Percentiles rank a stretch among this genome's conserved stretches.
These are phyloP conservation scores for Okapia johnstoni DNA, from an alignment of 2,113 vertebrate genomes.

Conservation along the genomic window DNA sequence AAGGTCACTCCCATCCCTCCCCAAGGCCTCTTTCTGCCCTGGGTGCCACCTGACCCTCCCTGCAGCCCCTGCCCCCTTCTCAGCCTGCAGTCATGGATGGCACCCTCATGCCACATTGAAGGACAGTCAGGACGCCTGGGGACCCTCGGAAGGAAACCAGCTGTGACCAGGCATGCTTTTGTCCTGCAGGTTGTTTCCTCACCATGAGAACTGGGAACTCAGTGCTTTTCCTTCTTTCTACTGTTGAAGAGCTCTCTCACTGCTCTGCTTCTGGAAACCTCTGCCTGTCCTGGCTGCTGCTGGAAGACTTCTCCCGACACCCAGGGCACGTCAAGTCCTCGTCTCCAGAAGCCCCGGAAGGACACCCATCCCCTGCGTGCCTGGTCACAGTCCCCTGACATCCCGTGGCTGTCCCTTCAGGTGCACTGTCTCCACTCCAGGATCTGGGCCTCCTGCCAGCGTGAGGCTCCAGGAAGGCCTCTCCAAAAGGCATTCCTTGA, in stretches of 20 bases:
- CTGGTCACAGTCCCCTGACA: too few relatives aligned
- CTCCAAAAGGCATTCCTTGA: not conserved
- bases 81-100: not conserved
- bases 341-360: not conserved
- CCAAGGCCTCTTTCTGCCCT: not conserved
- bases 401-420: too few relatives aligned
- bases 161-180: not conserved
- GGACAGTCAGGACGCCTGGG: not conserved
- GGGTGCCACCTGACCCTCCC: not conserved
- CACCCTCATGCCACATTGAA: fast-evolving
- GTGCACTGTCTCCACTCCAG: not conserved
- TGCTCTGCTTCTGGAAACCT: not conserved
- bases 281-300: not conserved
- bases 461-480: not conserved
- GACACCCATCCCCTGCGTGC: not conserved
- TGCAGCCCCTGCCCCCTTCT: not conserved
- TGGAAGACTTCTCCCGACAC: not conserved
- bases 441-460: not conserved
- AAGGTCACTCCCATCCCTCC: not conserved
- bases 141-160: not conserved
- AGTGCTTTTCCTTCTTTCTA: not conserved
- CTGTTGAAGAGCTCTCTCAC: not conserved
- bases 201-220: not conserved
- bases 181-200: not conserved
- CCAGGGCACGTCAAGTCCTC: not conserved